Conservation (phyloP, 2,797 vertebrate genomes). For the Dipus sagitta region DNA sequence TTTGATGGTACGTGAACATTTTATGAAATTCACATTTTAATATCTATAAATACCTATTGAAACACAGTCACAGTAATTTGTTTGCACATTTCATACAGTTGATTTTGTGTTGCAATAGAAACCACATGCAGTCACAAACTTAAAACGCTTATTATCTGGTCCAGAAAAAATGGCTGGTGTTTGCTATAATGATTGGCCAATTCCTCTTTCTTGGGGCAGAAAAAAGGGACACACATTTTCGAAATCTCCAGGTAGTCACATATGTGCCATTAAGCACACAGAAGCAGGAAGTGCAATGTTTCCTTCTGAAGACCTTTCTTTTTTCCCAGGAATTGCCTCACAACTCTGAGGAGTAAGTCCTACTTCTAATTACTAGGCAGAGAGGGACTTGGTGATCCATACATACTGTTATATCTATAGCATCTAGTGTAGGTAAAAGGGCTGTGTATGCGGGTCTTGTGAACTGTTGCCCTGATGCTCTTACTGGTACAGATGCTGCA, state of each 20-base stretch:
- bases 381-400: neutral
- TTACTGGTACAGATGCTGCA: neutral
- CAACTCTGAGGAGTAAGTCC: neutral
- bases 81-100: neutral
- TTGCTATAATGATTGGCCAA: neutral
- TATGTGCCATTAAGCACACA: neutral
- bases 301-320: neutral
- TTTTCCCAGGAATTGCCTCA: neutral
- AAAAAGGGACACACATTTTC: neutral
- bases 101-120: neutral
- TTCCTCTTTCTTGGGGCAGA: neutral
- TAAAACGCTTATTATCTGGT: neutral
- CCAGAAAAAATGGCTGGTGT: neutral
- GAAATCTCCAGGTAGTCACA: neutral
- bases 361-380: neutral
- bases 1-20: neutral
- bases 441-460: neutral
- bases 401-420: neutral
- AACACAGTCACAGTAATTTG: neutral
- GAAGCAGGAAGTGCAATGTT: neutral
- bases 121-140: neutral
- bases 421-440: neutral
- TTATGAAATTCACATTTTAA: neutral
- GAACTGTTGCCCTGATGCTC: neutral
- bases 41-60: neutral